phyloP scores from a whole-genome alignment of 2,113 vertebrate species.

The Athene noctua region DNA sequence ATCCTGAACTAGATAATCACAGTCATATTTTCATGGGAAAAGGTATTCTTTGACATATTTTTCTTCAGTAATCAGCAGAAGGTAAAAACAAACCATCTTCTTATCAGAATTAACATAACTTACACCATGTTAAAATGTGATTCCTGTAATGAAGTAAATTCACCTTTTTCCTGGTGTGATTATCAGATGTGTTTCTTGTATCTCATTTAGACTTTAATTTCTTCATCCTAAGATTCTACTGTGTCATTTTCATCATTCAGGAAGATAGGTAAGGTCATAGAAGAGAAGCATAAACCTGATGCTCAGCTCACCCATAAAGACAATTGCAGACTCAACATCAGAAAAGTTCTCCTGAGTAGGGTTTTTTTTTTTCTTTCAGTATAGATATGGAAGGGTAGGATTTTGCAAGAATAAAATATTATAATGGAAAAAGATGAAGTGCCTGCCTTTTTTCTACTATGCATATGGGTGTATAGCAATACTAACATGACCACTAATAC shows the following conservation, averaged over 20 bases:
- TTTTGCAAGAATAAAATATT: not conserved
- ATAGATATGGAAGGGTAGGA: not conserved
- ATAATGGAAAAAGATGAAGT: not conserved
- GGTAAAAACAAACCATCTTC: not conserved
- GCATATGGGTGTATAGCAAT: not conserved
- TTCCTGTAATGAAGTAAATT: not conserved
- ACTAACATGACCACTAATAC: not conserved
- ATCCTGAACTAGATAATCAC: not conserved
- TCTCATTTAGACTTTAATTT: not conserved
- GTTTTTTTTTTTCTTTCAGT: not conserved
- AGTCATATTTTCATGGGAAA: not conserved
- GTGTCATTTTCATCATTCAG: not conserved
- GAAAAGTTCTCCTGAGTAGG: not conserved
- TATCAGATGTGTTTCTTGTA: not conserved
- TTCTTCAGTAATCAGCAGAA: not conserved
- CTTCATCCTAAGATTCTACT: not conserved
- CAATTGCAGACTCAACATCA: not conserved
- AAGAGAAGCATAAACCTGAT: not conserved
- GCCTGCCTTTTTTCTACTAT: not conserved
- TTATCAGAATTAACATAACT: not conserved
- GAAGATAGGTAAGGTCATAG: not conserved
- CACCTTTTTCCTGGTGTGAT: not conserved
- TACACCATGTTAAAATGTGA: not conserved
- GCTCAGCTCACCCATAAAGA: not conserved
- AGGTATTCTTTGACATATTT: not conserved